Evolutionary conservation across 2,888 invertebrate species (phyloP).

Genomic region (Bellardia bayeri): DNA sequence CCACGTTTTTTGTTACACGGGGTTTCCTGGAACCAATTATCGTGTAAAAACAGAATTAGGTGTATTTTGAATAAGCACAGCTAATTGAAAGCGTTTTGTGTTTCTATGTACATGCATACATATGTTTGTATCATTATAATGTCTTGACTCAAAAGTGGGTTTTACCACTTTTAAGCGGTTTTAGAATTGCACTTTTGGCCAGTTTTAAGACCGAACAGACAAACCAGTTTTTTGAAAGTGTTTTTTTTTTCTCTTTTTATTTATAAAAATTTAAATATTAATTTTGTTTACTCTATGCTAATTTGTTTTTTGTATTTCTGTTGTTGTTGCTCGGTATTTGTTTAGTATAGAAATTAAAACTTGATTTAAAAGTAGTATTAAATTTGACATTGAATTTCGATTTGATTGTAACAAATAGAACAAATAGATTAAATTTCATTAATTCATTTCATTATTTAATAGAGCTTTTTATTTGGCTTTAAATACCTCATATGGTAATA

Average conservation of each 20-base stretch:
- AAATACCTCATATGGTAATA: neutral
- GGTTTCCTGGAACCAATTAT: too few relatives aligned
- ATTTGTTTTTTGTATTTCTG: neutral
- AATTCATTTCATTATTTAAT: neutral
- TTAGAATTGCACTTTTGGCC: slow-evolving; percentile 1
- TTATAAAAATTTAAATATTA: slow-evolving; percentile 5
- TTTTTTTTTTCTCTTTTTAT: slow-evolving; percentile 3
- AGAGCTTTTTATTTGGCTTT: neutral
- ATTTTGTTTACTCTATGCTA: neutral
- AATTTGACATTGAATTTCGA: slow-evolving; percentile 43
- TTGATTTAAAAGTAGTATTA: slow-evolving; percentile 29
- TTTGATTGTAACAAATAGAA: slow-evolving; percentile 18
- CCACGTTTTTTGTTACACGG: too few relatives aligned
- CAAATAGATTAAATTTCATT: neutral
- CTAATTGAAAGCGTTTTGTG: neutral
- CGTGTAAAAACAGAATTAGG: too few relatives aligned
- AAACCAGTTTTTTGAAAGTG: slow-evolving; percentile 27
- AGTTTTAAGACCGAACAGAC: slow-evolving; percentile 5
- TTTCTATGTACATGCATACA: too few relatives aligned
- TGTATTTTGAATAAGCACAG: neutral
- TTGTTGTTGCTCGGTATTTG: neutral
- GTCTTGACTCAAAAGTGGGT: slow-evolving; percentile 15
- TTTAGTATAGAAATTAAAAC: slow-evolving; percentile 35
- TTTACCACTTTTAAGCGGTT: slow-evolving; percentile 12
- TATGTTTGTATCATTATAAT: neutral